phyloP scores from a whole-genome alignment of 2,797 vertebrate genomes.

The Coendou prehensilis region DNA sequence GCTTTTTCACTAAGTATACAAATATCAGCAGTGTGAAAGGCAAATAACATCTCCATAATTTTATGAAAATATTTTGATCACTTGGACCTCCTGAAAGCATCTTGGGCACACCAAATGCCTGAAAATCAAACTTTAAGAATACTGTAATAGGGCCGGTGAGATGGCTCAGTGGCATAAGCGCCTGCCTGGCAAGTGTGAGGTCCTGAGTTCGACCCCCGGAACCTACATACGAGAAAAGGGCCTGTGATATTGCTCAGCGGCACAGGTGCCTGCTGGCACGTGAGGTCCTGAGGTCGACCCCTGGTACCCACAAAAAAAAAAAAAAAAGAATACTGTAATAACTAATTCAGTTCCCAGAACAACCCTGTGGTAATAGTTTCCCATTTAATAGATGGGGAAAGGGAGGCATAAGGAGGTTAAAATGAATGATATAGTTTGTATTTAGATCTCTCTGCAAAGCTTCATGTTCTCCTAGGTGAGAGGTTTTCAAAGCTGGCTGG shows the following conservation, averaged over 20 bases:
- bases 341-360: background rate
- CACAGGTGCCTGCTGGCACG: too few species aligned
- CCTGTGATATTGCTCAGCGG: too few species aligned
- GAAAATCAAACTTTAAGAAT: background rate
- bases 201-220: too few species aligned
- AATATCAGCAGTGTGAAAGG: background rate
- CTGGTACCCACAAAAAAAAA: too few species aligned
- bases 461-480: background rate
- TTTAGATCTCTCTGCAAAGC: background rate
- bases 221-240: too few species aligned
- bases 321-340: background rate
- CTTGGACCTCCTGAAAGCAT: background rate
- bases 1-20: background rate
- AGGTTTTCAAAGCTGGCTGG: background rate
- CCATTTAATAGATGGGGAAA: background rate
- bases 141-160: background rate
- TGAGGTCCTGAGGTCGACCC: too few species aligned
- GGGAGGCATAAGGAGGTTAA: background rate
- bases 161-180: too few species aligned
- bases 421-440: background rate
- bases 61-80: background rate
- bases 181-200: too few species aligned
- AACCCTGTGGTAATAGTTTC: background rate
- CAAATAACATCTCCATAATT: background rate
- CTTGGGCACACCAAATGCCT: background rate